These are phyloP conservation scores for Phrixothrix hirtus DNA, from an alignment of 2,888 invertebrate genomes.

Conservation along the genomic window DNA sequence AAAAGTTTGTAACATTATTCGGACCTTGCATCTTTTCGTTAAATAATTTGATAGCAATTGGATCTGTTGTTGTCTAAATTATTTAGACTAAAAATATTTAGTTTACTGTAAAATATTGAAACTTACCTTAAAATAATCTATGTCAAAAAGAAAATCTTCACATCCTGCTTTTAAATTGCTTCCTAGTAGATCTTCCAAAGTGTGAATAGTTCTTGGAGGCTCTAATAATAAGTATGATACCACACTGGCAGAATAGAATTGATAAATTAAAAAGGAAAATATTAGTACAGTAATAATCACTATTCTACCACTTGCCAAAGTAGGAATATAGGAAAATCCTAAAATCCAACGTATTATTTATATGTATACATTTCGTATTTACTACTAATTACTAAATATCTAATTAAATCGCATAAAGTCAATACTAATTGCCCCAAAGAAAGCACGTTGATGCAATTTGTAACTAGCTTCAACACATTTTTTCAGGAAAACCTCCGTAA, in stretches of 20 bases:
- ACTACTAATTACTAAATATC: no score
- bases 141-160: conserved; percentile 67
- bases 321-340: conserved; percentile 43
- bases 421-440: no score
- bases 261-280: conserved; percentile 66
- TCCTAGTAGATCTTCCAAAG: conserved; percentile 61
- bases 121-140: conserved; percentile 66
- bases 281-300: conserved; percentile 48
- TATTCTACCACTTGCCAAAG: conserved; percentile 42
- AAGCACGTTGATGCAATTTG: no score
- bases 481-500: no score
- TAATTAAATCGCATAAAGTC: no score
- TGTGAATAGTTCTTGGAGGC: conserved; percentile 64
- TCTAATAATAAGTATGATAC: conserved; percentile 68
- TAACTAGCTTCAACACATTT: no score
- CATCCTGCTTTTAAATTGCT: conserved; percentile 65
- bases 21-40: conserved; percentile 59
- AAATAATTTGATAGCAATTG: conserved; percentile 63
- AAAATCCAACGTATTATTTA: no score
- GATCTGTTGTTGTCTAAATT: conserved; percentile 66
- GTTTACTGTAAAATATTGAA: neutral
- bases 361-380: no score
- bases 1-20: conserved; percentile 55
- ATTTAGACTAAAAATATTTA: neutral
- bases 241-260: conserved; percentile 72